Evolutionary conservation across 2,113 vertebrate genomes (phyloP).

Genomic region (Tringa solitaria): DNA sequence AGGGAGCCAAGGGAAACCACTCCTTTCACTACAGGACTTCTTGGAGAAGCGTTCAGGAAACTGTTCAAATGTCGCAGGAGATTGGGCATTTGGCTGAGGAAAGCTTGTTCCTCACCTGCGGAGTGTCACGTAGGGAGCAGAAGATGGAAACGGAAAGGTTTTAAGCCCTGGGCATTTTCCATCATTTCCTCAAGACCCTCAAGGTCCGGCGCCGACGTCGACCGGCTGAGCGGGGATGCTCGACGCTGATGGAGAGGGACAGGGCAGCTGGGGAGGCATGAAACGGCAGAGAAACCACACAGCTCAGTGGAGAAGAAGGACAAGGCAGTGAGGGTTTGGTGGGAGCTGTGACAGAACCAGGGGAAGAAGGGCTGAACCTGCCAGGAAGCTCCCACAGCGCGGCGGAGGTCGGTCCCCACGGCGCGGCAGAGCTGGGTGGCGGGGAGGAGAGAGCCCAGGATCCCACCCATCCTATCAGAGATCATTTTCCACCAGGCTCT

Average conservation of each 20-base stretch:
- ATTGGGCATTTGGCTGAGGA: background rate
- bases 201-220: background rate
- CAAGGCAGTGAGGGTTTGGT: background rate
- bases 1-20: constrained; percentile 35
- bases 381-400: fast-evolving
- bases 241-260: background rate
- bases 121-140: background rate
- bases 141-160: background rate
- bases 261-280: background rate
- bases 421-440: background rate
- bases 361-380: background rate
- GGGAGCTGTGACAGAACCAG: background rate
- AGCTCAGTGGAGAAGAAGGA: background rate
- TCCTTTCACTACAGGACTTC: background rate
- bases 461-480: fast-evolving
- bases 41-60: background rate
- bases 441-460: background rate
- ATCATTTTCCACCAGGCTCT: background rate
- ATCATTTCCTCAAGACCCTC: background rate
- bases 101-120: background rate
- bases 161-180: background rate
- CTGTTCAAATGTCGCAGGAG: background rate
- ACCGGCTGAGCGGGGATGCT: background rate
- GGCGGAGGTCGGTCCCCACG: fast-evolving
- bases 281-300: fast-evolving